phyloP scores from a whole-genome alignment of 1,140 invertebrate genomes.

The Hydropsyche tenuis region DNA sequence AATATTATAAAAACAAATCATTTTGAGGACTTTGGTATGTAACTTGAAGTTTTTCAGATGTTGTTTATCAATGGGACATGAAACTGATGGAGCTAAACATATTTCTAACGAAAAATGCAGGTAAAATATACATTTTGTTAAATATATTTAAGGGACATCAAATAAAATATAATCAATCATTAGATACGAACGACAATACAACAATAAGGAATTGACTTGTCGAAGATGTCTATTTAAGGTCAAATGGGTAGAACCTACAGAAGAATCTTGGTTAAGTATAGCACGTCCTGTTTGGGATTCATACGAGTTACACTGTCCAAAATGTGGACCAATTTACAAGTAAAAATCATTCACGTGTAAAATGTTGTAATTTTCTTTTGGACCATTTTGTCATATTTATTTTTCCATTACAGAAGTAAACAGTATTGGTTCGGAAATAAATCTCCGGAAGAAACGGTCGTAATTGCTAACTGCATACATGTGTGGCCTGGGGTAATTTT shows the following conservation, averaged over 20 bases:
- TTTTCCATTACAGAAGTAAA: constrained; percentile 64
- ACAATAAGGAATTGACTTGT: constrained; percentile 79
- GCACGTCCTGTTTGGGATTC: constrained; percentile 84
- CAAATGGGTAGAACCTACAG: constrained; percentile 25
- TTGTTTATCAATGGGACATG: constrained; percentile 78
- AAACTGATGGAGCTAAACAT: constrained; percentile 72
- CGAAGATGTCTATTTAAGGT: constrained; percentile 63
- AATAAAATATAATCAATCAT: too few species aligned
- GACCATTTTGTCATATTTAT: neutral
- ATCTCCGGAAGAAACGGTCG: constrained; percentile 72
- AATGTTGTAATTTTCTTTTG: neutral
- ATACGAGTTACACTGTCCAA: constrained; percentile 80
- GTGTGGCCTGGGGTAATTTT: constrained; percentile 44
- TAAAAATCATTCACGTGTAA: neutral
- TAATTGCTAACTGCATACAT: constrained; percentile 52
- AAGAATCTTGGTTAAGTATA: constrained; percentile 70
- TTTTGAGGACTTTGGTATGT: too few species aligned
- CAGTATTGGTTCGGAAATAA: constrained; percentile 89
- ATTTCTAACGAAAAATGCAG: constrained; percentile 53
- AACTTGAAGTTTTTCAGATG: constrained; percentile 61
- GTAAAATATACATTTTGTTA: constrained; percentile 10
- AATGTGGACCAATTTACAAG: constrained; percentile 66
- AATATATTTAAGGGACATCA: too few species aligned
- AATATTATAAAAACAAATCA: neutral
- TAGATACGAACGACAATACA: constrained; percentile 79